Conservation (phyloP, 2,888 invertebrate genomes). For the Ctena decussata region DNA sequence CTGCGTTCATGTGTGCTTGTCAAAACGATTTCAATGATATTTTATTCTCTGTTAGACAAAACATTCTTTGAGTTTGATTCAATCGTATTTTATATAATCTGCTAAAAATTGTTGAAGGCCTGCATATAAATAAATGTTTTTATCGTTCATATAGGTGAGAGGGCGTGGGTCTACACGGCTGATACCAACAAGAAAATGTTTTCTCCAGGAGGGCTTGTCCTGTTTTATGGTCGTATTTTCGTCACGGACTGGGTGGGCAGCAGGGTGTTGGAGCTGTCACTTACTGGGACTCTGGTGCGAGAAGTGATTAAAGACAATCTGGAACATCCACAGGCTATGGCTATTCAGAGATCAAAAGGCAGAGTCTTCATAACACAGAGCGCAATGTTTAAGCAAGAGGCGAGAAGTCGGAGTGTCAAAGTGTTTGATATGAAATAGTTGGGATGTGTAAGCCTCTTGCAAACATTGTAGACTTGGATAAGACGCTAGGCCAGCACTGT, state of each 20-base stretch:
- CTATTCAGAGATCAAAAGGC: conserved; percentile 32
- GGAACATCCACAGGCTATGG: conserved; percentile 52
- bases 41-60: too few species aligned
- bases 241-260: conserved; percentile 54
- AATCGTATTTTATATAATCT: too few species aligned
- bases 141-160: too few species aligned
- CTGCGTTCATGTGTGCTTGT: too few species aligned
- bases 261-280: conserved; percentile 50
- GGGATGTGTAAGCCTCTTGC: background rate
- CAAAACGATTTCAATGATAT: too few species aligned
- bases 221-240: conserved; percentile 49
- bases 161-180: conserved; percentile 43
- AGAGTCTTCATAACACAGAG: conserved; percentile 51
- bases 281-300: conserved; percentile 47
- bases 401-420: conserved; percentile 52
- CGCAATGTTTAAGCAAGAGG: conserved; percentile 58
- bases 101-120: too few species aligned
- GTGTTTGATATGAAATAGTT: conserved; percentile 51
- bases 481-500: too few species aligned
- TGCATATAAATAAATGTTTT: too few species aligned
- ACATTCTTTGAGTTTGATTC: too few species aligned
- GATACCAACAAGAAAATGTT: conserved; percentile 36
- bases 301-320: conserved; percentile 55
- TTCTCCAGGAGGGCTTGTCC: conserved; percentile 40
- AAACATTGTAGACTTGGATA: too few species aligned